These are phyloP conservation scores for Falco novaeseelandiae DNA, from an alignment of 2,797 vertebrate genomes.

Conservation along the genomic window DNA sequence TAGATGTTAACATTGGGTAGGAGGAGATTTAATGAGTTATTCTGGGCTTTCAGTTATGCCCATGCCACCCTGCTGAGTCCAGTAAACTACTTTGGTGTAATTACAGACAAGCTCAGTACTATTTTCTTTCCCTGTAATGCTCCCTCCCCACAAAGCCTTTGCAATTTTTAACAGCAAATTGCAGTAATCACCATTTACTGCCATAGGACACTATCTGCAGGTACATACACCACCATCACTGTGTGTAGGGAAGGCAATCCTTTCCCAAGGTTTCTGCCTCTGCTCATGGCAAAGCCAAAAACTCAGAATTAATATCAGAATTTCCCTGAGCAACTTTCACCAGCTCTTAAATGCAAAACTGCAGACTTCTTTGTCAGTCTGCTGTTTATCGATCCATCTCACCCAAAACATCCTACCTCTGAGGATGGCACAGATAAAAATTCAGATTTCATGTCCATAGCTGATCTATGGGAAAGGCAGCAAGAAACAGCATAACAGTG, in stretches of 20 bases:
- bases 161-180: neutral
- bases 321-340: neutral
- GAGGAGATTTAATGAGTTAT: constrained; percentile 9
- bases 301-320: neutral
- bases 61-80: neutral
- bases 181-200: neutral
- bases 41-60: neutral
- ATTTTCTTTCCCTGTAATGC: neutral
- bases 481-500: neutral
- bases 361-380: neutral
- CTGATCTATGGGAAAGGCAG: neutral
- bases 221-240: neutral
- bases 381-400: neutral
- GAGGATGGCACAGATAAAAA: neutral
- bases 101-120: neutral
- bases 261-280: neutral
- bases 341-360: neutral
- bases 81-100: neutral
- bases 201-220: neutral
- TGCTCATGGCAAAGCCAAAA: neutral
- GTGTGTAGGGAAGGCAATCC: neutral
- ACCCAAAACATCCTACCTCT: neutral
- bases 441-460: neutral
- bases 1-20: neutral
- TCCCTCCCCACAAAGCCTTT: neutral